Percentiles rank a stretch among this genome's conserved stretches.
phyloP scores from a whole-genome alignment of 2,888 invertebrate species.

The Dicyrtoma fusca region DNA sequence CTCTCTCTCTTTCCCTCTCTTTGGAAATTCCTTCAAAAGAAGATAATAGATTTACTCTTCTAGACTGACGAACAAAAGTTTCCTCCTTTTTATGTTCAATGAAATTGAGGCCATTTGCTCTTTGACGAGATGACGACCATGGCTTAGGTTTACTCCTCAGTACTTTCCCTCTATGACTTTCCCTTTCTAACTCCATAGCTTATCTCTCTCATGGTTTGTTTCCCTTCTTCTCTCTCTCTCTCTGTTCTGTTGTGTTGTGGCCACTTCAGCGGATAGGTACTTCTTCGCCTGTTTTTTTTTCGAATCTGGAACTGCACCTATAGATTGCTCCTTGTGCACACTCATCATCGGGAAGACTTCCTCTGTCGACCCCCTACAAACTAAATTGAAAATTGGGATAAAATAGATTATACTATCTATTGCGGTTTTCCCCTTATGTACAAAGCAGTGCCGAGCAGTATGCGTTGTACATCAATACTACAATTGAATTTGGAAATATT shows the following conservation, averaged over 20 bases:
- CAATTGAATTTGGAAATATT: too few species aligned
- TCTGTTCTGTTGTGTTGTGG: not conserved
- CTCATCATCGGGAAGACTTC: too few species aligned
- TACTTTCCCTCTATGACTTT: not conserved
- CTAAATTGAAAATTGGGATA: too few species aligned
- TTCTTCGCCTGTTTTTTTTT: not conserved
- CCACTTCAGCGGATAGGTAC: not conserved
- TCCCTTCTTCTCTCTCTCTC: slow-evolving; percentile 3
- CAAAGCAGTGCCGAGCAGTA: too few species aligned
- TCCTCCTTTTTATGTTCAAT: slow-evolving; percentile 34
- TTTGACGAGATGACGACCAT: slow-evolving; percentile 14
- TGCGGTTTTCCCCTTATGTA: too few species aligned
- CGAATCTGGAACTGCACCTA: too few species aligned
- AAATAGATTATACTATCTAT: too few species aligned
- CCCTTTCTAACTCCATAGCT: not conserved
- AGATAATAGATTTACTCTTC: slow-evolving; percentile 47
- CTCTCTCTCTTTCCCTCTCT: slow-evolving; percentile 19
- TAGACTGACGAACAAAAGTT: slow-evolving; percentile 40
- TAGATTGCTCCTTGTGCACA: too few species aligned
- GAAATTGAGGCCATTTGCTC: slow-evolving; percentile 34
- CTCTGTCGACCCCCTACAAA: too few species aligned
- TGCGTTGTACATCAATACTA: too few species aligned
- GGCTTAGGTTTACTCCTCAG: not conserved
- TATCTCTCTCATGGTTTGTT: not conserved
- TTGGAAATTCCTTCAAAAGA: slow-evolving; percentile 42